Evolutionary conservation across 2,888 invertebrate genomes (phyloP).

Genomic region (Ctena decussata): DNA sequence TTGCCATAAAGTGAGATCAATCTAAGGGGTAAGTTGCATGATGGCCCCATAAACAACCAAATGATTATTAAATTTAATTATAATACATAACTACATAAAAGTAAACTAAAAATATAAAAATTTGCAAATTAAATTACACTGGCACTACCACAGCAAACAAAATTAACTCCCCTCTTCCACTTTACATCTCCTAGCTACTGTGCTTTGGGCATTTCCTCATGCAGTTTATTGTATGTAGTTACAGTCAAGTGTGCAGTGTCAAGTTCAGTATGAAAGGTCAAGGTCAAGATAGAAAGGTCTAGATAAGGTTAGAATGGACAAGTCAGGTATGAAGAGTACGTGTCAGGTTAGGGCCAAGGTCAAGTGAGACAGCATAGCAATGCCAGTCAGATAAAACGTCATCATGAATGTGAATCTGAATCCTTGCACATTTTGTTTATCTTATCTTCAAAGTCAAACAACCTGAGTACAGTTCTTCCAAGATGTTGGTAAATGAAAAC

Average conservation of each 20-base stretch:
- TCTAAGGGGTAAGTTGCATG: too few relatives aligned
- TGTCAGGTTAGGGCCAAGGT: too few relatives aligned
- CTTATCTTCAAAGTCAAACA: too few relatives aligned
- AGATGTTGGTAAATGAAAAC: too few relatives aligned
- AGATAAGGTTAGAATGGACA: neutral
- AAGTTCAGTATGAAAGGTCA: conserved; percentile 6
- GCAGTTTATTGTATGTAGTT: neutral
- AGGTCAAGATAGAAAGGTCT: neutral
- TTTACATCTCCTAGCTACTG: conserved; percentile 46
- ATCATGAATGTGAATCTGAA: too few relatives aligned
- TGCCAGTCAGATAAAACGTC: too few relatives aligned
- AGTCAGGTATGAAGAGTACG: too few relatives aligned
- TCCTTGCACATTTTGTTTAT: too few relatives aligned
- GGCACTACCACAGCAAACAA: conserved; percentile 21
- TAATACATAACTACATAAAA: neutral
- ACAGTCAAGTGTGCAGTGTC: conserved; percentile 53
- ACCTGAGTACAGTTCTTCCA: too few relatives aligned
- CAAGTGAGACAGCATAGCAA: too few relatives aligned
- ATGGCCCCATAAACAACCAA: neutral
- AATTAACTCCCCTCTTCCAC: conserved; percentile 36
- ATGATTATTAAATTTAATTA: neutral
- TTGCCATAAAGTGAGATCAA: too few relatives aligned
- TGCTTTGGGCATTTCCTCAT: conserved; percentile 63
- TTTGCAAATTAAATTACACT: neutral
- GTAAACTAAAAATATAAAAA: neutral